phyloP scores from a whole-genome alignment of 2,113 vertebrate species.

The Silurus meridionalis region DNA sequence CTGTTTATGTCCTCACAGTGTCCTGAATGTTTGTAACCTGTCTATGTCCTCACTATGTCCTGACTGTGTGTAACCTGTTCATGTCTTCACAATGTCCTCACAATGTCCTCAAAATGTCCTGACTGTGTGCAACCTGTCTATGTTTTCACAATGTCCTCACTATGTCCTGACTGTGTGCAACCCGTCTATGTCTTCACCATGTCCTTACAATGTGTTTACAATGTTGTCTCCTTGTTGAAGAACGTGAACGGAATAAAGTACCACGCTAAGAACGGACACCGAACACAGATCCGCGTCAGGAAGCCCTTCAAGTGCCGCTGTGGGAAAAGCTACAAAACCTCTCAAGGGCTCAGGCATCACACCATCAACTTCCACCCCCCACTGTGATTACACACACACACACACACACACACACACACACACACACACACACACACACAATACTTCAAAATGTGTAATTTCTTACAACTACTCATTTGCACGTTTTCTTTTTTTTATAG shows the following conservation, averaged over 20 bases:
- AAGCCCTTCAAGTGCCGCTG: constrained; percentile 99
- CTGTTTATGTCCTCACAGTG: no score
- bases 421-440: not conserved
- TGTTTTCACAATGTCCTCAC: no score
- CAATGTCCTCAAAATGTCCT: no score
- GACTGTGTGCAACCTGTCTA: no score
- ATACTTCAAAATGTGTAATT: not conserved
- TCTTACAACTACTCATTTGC: not conserved
- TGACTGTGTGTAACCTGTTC: no score
- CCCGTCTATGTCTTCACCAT: no score
- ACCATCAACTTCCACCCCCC: constrained; percentile 98
- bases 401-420: constrained; percentile 9
- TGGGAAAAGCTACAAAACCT: constrained; percentile 99
- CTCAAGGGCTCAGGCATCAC: constrained; percentile 98
- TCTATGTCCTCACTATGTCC: no score
- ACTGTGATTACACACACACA: constrained; percentile 41
- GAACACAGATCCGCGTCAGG: constrained; percentile 97
- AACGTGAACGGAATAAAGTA: constrained; percentile 99
- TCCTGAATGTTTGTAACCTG: no score
- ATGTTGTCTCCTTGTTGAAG: constrained; percentile 60
- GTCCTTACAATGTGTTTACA: no score
- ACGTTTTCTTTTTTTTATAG: not conserved
- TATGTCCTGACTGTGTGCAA: no score
- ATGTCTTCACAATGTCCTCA: no score
- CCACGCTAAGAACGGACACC: constrained; percentile 98